Percentiles rank a stretch among this genome's conserved stretches.
Evolutionary conservation across 2,888 invertebrate genomes (phyloP).

Genomic region (Cremastobaeus sp.): DNA sequence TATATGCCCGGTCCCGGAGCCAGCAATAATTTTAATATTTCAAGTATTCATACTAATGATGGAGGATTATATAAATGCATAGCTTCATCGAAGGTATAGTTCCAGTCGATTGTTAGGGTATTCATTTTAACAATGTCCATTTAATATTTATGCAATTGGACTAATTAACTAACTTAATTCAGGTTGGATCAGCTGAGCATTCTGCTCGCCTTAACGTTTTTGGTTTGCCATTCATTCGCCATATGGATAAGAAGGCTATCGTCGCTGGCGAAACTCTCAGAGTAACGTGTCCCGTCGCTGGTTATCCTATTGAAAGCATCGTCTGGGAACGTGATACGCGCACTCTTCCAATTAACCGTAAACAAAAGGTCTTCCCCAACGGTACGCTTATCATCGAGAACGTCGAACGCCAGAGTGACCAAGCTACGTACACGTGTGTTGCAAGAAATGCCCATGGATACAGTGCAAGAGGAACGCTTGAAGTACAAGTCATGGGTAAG

Average conservation of each 20-base stretch:
- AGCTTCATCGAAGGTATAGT: slow-evolving; percentile 85
- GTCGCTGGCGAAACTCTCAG: slow-evolving; percentile 93
- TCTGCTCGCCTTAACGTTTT: slow-evolving; percentile 92
- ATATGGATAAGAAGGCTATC: slow-evolving; percentile 95
- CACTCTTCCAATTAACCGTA: slow-evolving; percentile 93
- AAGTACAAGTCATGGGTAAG: slow-evolving; percentile 98
- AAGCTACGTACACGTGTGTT: slow-evolving; percentile 95
- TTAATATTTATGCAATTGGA: not conserved
- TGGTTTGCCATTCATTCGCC: slow-evolving; percentile 92
- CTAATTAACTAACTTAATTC: slow-evolving; percentile 40
- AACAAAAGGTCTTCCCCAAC: slow-evolving; percentile 95
- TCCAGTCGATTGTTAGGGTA: not conserved
- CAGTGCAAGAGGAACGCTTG: slow-evolving; percentile 90
- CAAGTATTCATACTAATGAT: slow-evolving; percentile 93
- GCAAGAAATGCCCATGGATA: slow-evolving; percentile 95
- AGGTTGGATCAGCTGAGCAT: slow-evolving; percentile 92
- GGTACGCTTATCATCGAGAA: slow-evolving; percentile 96
- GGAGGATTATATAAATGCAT: slow-evolving; percentile 94
- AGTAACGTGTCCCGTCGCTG: slow-evolving; percentile 95
- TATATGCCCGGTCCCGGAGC: no score
- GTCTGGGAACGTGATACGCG: slow-evolving; percentile 96
- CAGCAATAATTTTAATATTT: slow-evolving; percentile 94
- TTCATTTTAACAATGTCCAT: not conserved
- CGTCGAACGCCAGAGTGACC: slow-evolving; percentile 94
- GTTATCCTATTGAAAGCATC: slow-evolving; percentile 94